phyloP scores from a whole-genome alignment of 2,113 vertebrate genomes.

The Cyanocitta stelleri region DNA sequence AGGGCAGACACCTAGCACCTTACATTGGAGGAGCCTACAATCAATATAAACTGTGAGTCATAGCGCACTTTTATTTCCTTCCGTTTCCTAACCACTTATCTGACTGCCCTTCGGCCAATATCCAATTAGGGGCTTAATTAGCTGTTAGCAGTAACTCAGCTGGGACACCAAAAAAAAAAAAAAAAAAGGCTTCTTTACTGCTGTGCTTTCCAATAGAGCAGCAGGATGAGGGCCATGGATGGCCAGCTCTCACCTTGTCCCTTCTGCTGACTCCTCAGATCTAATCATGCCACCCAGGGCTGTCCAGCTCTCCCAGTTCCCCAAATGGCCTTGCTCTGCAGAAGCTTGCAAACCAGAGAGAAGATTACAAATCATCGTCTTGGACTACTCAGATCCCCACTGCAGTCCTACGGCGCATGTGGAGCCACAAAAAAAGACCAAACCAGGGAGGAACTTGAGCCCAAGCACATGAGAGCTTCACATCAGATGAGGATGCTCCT shows the following conservation, averaged over 20 bases:
- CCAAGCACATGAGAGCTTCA: accelerated
- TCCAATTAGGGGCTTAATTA: constrained; percentile 22
- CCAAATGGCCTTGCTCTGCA: neutral
- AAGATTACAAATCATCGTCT: neutral
- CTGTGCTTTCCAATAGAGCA: neutral
- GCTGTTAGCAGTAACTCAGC: neutral
- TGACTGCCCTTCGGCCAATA: neutral
- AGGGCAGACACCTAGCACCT: neutral
- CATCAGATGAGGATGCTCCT: neutral
- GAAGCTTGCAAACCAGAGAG: neutral
- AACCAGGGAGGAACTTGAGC: neutral
- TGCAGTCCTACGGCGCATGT: accelerated
- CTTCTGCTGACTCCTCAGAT: neutral
- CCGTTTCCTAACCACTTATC: neutral
- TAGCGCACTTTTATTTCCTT: neutral
- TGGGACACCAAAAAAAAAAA: neutral
- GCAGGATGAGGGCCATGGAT: neutral
- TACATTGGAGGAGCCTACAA: neutral
- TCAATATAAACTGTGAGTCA: neutral
- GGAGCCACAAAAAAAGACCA: neutral
- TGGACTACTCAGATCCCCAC: neutral
- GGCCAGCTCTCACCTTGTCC: neutral
- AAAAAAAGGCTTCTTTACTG: neutral
- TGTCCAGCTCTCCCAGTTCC: neutral
- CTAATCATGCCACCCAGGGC: neutral